These are phyloP conservation scores for Amphipyra berbera DNA, from an alignment of 2,888 invertebrate genomes.

Conservation along the genomic window DNA sequence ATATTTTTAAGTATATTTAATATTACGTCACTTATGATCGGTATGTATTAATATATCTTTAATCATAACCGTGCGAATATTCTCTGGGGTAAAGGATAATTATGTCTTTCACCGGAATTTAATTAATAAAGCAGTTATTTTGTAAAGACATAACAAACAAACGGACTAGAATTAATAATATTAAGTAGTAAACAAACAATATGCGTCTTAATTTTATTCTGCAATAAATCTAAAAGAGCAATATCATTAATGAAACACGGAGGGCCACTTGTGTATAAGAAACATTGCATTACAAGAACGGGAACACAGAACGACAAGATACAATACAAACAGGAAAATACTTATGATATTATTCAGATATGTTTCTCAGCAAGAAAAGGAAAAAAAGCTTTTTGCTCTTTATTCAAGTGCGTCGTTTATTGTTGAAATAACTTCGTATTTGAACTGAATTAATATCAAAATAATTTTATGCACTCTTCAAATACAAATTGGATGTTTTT, in stretches of 20 bases:
- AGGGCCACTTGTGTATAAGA: conserved; percentile 11
- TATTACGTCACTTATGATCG: no score
- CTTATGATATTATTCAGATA: conserved; percentile 34
- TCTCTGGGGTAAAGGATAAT: no score
- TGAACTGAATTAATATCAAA: no score
- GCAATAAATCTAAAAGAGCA: background rate
- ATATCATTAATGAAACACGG: conserved; percentile 10
- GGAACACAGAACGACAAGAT: conserved; percentile 17
- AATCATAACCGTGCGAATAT: no score
- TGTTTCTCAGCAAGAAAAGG: conserved; percentile 1
- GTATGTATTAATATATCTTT: no score
- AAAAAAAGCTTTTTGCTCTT: conserved; percentile 13
- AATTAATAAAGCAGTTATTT: no score
- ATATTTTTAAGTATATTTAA: no score
- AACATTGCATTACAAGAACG: conserved; percentile 13
- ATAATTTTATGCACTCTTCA: background rate
- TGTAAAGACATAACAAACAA: no score
- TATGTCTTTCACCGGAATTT: no score
- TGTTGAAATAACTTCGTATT: conserved; percentile 6
- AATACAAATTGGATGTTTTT: background rate
- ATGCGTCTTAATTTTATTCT: background rate
- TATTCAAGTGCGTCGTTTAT: conserved; percentile 7
- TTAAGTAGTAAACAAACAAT: no score
- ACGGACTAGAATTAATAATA: no score
- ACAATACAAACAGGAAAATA: conserved; percentile 52